phyloP scores from a whole-genome alignment of 2,113 vertebrate species.

The Ameiurus melas region DNA sequence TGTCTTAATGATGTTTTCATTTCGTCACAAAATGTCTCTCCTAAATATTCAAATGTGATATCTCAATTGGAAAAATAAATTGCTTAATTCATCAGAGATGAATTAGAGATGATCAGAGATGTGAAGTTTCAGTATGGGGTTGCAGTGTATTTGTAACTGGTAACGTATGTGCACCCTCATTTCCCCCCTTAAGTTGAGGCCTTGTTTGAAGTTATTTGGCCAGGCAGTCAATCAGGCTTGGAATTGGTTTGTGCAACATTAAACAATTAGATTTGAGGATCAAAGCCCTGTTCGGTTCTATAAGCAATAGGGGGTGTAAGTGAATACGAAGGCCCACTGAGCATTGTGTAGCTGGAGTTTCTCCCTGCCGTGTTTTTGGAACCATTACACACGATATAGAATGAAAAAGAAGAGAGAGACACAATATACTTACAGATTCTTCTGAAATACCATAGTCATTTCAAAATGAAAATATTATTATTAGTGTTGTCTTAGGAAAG shows the following conservation, averaged over 20 bases:
- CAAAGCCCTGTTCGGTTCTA: slow-evolving; percentile 66
- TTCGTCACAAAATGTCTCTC: background rate
- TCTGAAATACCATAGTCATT: background rate
- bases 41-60: slow-evolving; percentile 18
- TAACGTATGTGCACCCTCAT: slow-evolving; percentile 17
- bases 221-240: slow-evolving; percentile 48
- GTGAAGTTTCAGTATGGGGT: slow-evolving; percentile 22
- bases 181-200: slow-evolving; percentile 52
- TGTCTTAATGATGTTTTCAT: background rate
- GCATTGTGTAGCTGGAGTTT: slow-evolving; percentile 62
- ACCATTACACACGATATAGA: slow-evolving; percentile 40
- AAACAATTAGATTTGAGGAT: slow-evolving; percentile 69
- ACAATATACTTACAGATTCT: slow-evolving; percentile 5
- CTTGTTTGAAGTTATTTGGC: slow-evolving; percentile 45
- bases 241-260: slow-evolving; percentile 62
- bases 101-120: background rate
- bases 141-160: slow-evolving; percentile 19
- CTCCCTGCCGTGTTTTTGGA: slow-evolving; percentile 33
- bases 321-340: slow-evolving; percentile 72
- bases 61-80: background rate
- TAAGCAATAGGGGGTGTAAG: slow-evolving; percentile 69
- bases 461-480: background rate
- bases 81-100: slow-evolving; percentile 13
- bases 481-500: background rate
- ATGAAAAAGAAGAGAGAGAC: slow-evolving; percentile 26